Conservation (phyloP, 2,888 invertebrate species). For the Chrysopilus asiliformis region DNA sequence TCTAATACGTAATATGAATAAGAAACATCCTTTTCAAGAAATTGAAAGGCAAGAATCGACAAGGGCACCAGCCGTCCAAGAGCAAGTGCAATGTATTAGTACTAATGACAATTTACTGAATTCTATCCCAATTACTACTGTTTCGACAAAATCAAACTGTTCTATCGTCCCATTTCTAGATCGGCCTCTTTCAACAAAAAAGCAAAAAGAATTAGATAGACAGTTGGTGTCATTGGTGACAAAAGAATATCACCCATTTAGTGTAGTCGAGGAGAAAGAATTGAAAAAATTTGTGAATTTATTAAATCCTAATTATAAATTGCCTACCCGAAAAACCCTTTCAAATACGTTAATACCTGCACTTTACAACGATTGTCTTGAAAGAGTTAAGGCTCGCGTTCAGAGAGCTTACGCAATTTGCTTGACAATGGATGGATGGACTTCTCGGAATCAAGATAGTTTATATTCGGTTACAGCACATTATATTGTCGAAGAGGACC, state of each 20-base stretch:
- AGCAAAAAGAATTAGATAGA: slow-evolving; percentile 1
- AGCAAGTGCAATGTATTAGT: no score
- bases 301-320: slow-evolving; percentile 2
- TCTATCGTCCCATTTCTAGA: no score
- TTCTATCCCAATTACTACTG: not conserved
- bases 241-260: slow-evolving; percentile 7
- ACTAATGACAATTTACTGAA: slow-evolving; percentile 1
- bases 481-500: not conserved
- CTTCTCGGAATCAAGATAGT: not conserved
- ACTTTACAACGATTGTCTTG: not conserved
- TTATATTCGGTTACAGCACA: not conserved
- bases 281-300: slow-evolving; percentile 6
- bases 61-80: no score
- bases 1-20: slow-evolving; percentile 1
- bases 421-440: slow-evolving; percentile 2
- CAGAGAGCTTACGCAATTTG: not conserved
- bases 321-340: slow-evolving; percentile 1
- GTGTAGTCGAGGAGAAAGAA: slow-evolving; percentile 6
- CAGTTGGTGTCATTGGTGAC: slow-evolving; percentile 5
- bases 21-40: slow-evolving; percentile 1
- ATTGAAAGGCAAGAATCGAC: not conserved
- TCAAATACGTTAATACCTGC: slow-evolving; percentile 1
- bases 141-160: no score
- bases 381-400: not conserved
- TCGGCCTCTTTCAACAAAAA: not conserved